Base-by-base conservation (phyloP, 2,113 vertebrate species). In the Cathartes aura region DNA sequence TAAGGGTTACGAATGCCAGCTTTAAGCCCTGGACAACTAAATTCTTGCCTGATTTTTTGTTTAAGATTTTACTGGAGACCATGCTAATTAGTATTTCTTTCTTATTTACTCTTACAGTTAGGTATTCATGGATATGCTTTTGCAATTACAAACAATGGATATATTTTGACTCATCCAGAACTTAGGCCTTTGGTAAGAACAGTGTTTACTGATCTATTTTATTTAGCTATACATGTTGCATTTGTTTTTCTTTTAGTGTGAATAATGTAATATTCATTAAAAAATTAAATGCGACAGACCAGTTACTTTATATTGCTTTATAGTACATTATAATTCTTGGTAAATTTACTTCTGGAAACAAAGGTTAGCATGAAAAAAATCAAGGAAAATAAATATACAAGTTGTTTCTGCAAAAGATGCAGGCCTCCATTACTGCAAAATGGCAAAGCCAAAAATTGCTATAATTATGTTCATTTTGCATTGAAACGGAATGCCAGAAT, bases 121-220 rank as follows among this genome's bases (percentile, higher is more conserved):
- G 99, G 99, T 89, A 99, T 99, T 98, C 99, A 99, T 5, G 99
- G 99, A 90, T 99, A 99, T 59, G 99, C 99, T 92, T 99, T 99
- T 97, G 99, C 99, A 95, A 99, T 99, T 98, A 99, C 99, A 79
- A 99, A 99, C 98, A 99, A 99, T 30, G 99, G 99, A 92, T 99
- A 99, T 95, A 99, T 99, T 98, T 98, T 99, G 97, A 99, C 99
- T 40, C 99, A 99, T 91, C 99, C 99, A 71, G 99, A 99, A 96
- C 98, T 99, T 60, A 98, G 99, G 76, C 99, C 99, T 66, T 98
- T 99, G 98, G 99, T 99, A 99, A 99, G 98, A 97, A 93, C 82
- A n/a, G 38, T 52, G 3, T 75, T 84, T 96, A 48, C 62, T 87
- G 24, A 42, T 86, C 22, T 87, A 29, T 92, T 97, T 89, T 91